Conservation (phyloP, 2,113 vertebrate genomes). For the Salminus brasiliensis region DNA sequence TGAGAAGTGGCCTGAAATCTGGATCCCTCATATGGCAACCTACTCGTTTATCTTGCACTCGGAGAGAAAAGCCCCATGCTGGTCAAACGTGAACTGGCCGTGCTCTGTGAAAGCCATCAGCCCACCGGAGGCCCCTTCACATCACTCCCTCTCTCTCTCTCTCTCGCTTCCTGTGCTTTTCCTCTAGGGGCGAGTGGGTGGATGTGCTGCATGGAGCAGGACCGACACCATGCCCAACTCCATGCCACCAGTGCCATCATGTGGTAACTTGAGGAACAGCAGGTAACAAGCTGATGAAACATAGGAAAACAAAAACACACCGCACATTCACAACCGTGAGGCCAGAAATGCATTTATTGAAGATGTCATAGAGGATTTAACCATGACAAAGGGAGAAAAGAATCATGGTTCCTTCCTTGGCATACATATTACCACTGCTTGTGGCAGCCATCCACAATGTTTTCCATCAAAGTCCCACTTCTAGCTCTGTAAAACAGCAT, state of each 20-base stretch:
- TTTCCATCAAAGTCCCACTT: conserved; percentile 39
- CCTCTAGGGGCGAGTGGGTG: conserved; percentile 5
- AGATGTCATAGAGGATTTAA: conserved; percentile 41
- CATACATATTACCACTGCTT: conserved; percentile 29
- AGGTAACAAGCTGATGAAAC: background rate
- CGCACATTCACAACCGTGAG: conserved; percentile 20
- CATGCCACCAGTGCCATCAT: conserved; percentile 32
- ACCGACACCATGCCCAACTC: background rate
- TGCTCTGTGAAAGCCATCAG: conserved; percentile 53
- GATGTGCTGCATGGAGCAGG: background rate
- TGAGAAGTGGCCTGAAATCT: background rate
- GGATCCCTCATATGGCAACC: background rate
- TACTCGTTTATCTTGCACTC: background rate
- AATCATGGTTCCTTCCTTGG: conserved; percentile 42
- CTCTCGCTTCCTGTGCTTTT: conserved; percentile 10
- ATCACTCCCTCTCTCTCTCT: background rate
- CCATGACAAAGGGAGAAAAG: conserved; percentile 44
- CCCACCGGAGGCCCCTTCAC: background rate
- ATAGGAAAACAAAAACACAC: background rate
- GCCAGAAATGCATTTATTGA: conserved; percentile 51
- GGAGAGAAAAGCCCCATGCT: conserved; percentile 32
- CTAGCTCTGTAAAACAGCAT: conserved; percentile 44
- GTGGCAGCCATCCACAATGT: conserved; percentile 29
- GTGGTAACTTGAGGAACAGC: conserved; percentile 8
- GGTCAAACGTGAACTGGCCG: conserved; percentile 2